Evolutionary conservation across 2,888 invertebrate species (phyloP).

Genomic region (Latrodectus elegans): DNA sequence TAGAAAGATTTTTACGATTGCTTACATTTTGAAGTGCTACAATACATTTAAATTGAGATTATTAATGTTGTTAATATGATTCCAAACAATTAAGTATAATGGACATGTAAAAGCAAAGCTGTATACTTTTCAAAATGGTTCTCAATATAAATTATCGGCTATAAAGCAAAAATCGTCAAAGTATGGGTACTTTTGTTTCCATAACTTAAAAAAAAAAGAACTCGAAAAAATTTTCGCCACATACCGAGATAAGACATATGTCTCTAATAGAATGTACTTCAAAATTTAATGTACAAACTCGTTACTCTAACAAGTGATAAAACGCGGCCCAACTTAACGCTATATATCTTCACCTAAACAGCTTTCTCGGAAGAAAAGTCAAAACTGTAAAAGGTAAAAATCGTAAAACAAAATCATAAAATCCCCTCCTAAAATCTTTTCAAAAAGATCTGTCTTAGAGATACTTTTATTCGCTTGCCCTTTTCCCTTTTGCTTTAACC

Average conservation of each 20-base stretch:
- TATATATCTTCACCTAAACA: slow-evolving; percentile 31
- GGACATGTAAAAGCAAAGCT: too few relatives aligned
- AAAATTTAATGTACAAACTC: slow-evolving; percentile 33
- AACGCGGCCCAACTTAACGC: slow-evolving; percentile 11
- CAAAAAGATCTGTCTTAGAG: slow-evolving; percentile 47
- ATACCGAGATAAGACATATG: neutral
- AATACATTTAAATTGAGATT: too few relatives aligned
- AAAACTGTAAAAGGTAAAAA: slow-evolving; percentile 53
- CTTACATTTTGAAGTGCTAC: too few relatives aligned
- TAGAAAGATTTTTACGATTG: too few relatives aligned
- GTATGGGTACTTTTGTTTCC: too few relatives aligned
- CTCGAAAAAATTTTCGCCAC: neutral
- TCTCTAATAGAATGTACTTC: neutral
- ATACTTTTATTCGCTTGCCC: slow-evolving; percentile 33
- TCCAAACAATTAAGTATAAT: too few relatives aligned
- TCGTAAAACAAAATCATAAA: slow-evolving; percentile 62
- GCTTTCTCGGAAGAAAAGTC: slow-evolving; percentile 12
- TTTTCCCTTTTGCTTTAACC: slow-evolving; percentile 7
- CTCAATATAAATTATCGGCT: too few relatives aligned
- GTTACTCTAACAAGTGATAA: slow-evolving; percentile 37
- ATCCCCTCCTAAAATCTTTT: slow-evolving; percentile 51
- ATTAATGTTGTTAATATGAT: too few relatives aligned
- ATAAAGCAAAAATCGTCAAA: too few relatives aligned
- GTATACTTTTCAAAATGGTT: too few relatives aligned
- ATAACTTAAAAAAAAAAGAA: too few relatives aligned